Evolutionary conservation across 1,140 invertebrate genomes (phyloP).

Genomic region (Calephelis nemesis): DNA sequence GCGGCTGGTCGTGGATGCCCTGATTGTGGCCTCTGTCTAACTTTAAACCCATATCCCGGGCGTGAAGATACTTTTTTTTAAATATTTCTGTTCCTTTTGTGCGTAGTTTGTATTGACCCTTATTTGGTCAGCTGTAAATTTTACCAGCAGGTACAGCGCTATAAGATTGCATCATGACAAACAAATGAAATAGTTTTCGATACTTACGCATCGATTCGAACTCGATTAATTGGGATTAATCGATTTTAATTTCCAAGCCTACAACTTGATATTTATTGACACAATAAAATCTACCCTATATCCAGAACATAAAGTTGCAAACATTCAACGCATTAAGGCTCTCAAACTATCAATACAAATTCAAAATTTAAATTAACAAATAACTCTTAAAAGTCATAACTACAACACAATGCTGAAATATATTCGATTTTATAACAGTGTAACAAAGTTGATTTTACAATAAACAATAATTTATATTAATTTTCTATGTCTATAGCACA

Average conservation of each 20-base stretch:
- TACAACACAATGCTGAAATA: not conserved
- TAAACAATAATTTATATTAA: not conserved
- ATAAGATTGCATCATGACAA: not conserved
- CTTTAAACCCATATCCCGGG: no score
- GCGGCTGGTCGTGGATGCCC: no score
- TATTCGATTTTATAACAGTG: not conserved
- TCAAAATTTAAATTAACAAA: not conserved
- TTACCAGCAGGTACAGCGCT: no score
- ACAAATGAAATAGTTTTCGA: slow-evolving; percentile 2
- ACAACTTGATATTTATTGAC: not conserved
- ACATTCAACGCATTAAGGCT: not conserved
- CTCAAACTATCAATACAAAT: slow-evolving; percentile 1
- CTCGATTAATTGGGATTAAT: slow-evolving; percentile 1
- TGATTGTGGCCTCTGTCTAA: no score
- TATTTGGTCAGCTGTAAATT: no score
- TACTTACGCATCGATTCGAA: not conserved
- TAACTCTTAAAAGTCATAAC: not conserved
- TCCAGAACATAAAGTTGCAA: not conserved
- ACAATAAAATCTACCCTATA: not conserved
- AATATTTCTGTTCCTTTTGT: no score
- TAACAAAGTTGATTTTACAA: not conserved
- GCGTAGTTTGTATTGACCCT: no score
- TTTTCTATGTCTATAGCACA: not conserved
- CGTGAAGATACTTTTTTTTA: no score
- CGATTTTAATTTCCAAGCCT: not conserved